Evolutionary conservation across 2,113 vertebrate species (phyloP).

Genomic region (Parotia lawesii): DNA sequence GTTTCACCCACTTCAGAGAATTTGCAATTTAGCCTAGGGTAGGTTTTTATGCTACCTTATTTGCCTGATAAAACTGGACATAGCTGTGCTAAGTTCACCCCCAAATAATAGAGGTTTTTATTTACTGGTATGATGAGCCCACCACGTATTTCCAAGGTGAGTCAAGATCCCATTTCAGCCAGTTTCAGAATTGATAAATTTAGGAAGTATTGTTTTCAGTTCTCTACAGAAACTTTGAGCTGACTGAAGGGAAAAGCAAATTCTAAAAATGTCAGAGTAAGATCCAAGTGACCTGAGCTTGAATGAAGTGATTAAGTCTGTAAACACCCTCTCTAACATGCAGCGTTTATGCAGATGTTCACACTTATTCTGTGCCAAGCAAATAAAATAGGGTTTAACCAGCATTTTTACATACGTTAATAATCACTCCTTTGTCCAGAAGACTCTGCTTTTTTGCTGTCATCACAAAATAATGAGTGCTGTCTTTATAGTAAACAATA

Average conservation of each 20-base stretch:
- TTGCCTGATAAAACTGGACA: background rate
- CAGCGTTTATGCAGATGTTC: background rate
- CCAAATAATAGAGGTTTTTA: background rate
- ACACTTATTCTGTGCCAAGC: background rate
- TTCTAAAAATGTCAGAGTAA: background rate
- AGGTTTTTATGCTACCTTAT: background rate
- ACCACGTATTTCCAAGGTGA: background rate
- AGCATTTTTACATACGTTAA: slow-evolving; percentile 78
- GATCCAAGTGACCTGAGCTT: background rate
- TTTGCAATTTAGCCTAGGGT: background rate
- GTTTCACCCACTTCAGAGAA: background rate
- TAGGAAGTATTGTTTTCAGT: background rate
- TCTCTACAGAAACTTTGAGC: background rate
- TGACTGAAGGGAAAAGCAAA: background rate
- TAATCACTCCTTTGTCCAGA: slow-evolving; percentile 93
- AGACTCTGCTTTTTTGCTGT: slow-evolving; percentile 98
- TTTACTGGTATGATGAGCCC: background rate
- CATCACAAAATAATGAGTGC: slow-evolving; percentile 99
- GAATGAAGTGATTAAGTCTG: background rate
- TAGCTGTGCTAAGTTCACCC: background rate
- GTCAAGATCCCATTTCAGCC: background rate
- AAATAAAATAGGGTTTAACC: background rate
- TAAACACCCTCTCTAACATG: background rate
- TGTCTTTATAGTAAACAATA: slow-evolving; percentile 97
- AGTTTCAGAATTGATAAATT: background rate